These are phyloP conservation scores for Zaprionus capensis DNA, from an alignment of 1,140 invertebrate species.

Conservation along the genomic window DNA sequence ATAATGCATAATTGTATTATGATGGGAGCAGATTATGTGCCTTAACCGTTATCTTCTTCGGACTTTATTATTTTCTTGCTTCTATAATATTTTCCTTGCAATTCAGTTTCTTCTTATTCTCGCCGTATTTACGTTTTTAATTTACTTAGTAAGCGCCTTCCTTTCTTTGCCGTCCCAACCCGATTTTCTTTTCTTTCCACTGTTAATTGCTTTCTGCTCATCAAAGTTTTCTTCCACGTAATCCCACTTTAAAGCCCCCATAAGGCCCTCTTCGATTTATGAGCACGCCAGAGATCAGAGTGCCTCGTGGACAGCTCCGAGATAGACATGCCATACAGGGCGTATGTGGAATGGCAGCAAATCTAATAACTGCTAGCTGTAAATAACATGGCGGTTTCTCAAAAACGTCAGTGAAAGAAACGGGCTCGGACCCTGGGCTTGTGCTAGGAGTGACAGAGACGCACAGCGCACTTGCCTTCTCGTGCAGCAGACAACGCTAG, in stretches of 20 bases:
- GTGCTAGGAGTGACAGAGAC: conserved; percentile 22
- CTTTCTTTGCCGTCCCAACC: background rate
- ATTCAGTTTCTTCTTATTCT: background rate
- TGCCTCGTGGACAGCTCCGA: too few species aligned
- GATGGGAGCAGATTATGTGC: conserved; percentile 6
- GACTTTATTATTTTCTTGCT: background rate
- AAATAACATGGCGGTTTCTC: conserved; percentile 39
- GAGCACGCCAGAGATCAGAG: conserved; percentile 12
- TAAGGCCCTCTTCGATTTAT: conserved; percentile 49
- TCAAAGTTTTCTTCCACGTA: conserved; percentile 18
- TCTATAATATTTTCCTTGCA: background rate
- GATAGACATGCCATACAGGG: conserved; percentile 26
- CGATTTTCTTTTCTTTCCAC: conserved; percentile 3
- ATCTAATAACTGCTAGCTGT: conserved; percentile 50
- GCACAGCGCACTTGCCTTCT: conserved; percentile 11
- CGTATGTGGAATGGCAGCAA: conserved; percentile 43
- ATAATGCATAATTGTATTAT: background rate
- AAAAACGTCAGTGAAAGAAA: conserved; percentile 37
- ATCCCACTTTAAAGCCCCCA: conserved; percentile 18
- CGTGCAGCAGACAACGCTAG: conserved; percentile 19
- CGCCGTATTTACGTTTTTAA: conserved; percentile 6
- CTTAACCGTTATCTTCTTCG: conserved; percentile 7
- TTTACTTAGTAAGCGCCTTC: conserved; percentile 11
- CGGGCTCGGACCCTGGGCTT: conserved; percentile 19
- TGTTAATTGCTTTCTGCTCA: conserved; percentile 55